Evolutionary conservation across 2,113 vertebrate species (phyloP).

Genomic region (Neofelis nebulosa): DNA sequence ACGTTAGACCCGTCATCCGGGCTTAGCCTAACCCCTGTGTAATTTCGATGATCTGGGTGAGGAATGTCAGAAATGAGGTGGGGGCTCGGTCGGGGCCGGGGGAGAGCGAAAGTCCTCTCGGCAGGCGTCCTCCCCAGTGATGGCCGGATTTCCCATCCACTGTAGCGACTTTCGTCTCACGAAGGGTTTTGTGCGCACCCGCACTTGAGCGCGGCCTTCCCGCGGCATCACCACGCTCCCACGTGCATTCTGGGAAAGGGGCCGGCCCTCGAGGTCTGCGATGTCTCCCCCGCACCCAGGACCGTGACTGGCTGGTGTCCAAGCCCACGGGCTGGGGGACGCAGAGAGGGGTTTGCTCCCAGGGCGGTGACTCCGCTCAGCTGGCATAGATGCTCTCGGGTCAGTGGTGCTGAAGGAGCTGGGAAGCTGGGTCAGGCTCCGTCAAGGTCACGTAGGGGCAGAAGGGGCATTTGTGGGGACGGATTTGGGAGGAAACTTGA

Average conservation of each 20-base stretch:
- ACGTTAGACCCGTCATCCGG: background rate
- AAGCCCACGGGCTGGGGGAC: rapidly evolving
- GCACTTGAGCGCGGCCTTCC: rapidly evolving
- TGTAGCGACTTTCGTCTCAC: rapidly evolving
- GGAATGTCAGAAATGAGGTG: background rate
- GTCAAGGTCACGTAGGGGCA: background rate
- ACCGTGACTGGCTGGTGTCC: background rate
- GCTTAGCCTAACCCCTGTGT: background rate
- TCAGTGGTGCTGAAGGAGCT: rapidly evolving
- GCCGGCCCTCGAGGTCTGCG: rapidly evolving
- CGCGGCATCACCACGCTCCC: rapidly evolving
- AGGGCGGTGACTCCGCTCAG: no score
- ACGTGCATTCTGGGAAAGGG: background rate
- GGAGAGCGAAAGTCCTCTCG: background rate
- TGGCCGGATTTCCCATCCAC: background rate
- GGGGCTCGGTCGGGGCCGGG: background rate
- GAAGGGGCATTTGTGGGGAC: background rate
- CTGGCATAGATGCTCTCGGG: background rate
- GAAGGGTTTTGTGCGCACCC: rapidly evolving
- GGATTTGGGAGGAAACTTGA: background rate
- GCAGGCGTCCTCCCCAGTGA: rapidly evolving
- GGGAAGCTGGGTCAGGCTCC: background rate
- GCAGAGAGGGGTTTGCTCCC: background rate
- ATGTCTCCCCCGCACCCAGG: rapidly evolving
- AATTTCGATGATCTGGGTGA: background rate